Base-by-base conservation (phyloP, 2,797 vertebrate genomes). In the Chaetodon trifasciatus region DNA sequence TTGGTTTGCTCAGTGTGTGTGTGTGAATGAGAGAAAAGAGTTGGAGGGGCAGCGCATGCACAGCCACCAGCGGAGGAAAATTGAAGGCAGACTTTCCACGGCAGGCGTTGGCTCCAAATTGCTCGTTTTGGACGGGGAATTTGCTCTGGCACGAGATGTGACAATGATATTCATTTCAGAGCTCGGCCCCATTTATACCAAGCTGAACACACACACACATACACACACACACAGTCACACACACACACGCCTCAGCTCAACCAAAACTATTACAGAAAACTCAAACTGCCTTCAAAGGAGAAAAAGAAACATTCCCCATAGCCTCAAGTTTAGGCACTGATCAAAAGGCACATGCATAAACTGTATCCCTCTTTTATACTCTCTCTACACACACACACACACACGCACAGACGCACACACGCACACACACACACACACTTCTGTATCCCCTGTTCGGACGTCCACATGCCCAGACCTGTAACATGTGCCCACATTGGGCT, bases 101-200 rank as follows among this genome's bases (percentile, higher is more conserved):
- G 87, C 91, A 92, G 90, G 91, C 91, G 62, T 92, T 86, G 88
- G 74, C 85, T 92, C 85, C 80, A 92, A 92, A 94, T 90, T 91
- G 89, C 82, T 92, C 82, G 55, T 93, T 94, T 92, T 92, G 89
- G 93, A 93, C 64, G 66, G 86, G 80, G 92, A 93, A 95, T 95
- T 95, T 91, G 83, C 88, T 91, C 93, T 95, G 93, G 94, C 93
- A 92, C 47, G 65, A 93, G 93, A 95, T 94, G 92, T 95, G 91
- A 95, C 92, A 93, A 84, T 94, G 91, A 94, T 92, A 95, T 95
- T 94, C 86, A 91, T 92, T 91, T 92, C 91, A 88, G 78, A 84
- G 71, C 81, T 77, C 62, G 50, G 82, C 81, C 85, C 79, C 87
- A 86, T 92, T 91, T 90, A 81, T 79, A 89, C 86, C 70, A 70